phyloP scores from a whole-genome alignment of 2,113 vertebrate species.

The Mugil cephalus region DNA sequence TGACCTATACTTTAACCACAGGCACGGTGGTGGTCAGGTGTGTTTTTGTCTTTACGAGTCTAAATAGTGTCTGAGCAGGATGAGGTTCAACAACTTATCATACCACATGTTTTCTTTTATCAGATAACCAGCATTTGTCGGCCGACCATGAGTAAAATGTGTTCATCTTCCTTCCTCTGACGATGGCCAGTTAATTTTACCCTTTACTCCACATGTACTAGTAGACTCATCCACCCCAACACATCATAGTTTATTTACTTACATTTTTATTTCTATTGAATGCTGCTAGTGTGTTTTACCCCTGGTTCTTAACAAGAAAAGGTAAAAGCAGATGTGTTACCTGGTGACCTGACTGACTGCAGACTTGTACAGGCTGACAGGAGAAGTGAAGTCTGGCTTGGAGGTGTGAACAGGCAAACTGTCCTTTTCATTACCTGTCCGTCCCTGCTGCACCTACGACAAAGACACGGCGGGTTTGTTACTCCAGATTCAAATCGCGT shows the following conservation, averaged over 20 bases:
- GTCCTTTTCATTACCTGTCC: slow-evolving; percentile 88
- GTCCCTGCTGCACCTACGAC: slow-evolving; percentile 93
- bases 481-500: too few relatives aligned
- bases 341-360: slow-evolving; percentile 86
- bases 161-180: neutral
- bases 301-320: neutral
- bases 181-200: neutral
- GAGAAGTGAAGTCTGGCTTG: slow-evolving; percentile 93
- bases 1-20: neutral
- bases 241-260: neutral
- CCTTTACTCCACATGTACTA: neutral
- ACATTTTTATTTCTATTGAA: neutral
- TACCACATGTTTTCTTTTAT: neutral
- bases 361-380: slow-evolving; percentile 91
- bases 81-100: neutral
- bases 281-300: neutral
- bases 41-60: neutral
- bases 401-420: slow-evolving; percentile 82
- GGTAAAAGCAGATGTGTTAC: slow-evolving; percentile 41
- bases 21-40: slow-evolving; percentile 7
- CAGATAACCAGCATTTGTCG: neutral
- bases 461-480: neutral
- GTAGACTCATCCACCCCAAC: neutral
- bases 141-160: neutral
- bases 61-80: neutral